phyloP scores from a whole-genome alignment of 2,797 vertebrate genomes.

The Anolis apletophallus region DNA sequence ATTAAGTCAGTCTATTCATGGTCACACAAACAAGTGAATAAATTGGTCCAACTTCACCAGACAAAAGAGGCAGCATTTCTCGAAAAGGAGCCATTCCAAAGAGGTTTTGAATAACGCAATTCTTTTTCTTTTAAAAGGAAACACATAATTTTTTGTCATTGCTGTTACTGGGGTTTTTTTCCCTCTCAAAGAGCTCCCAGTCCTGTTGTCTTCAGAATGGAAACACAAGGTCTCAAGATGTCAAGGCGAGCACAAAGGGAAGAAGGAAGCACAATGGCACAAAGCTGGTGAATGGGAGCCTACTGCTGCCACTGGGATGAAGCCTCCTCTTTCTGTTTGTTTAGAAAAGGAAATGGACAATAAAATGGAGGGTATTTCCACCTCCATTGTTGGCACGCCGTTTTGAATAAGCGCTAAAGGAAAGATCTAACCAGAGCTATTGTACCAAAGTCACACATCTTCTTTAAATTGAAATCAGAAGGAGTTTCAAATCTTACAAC shows the following conservation, averaged over 20 bases:
- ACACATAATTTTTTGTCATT: not conserved
- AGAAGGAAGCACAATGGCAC: not conserved
- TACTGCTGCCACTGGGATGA: not conserved
- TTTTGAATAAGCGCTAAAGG: not conserved
- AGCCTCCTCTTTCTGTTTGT: not conserved
- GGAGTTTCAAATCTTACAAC: not conserved
- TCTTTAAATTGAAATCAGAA: not conserved
- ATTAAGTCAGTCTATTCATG: constrained; percentile 35
- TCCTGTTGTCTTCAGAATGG: not conserved
- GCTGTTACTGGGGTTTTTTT: constrained; percentile 1
- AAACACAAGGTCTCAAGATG: not conserved
- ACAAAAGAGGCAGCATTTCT: constrained; percentile 7
- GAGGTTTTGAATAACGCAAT: not conserved
- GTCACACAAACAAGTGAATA: constrained; percentile 35
- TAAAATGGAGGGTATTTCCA: not conserved
- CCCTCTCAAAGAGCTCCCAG: not conserved
- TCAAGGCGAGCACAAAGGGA: not conserved
- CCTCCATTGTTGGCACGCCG: not conserved
- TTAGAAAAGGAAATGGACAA: not conserved
- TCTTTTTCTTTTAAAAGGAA: not conserved
- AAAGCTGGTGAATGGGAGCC: not conserved
- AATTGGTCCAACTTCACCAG: constrained; percentile 21
- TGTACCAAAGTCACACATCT: not conserved
- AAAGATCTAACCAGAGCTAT: not conserved
- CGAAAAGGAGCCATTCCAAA: not conserved